Percentiles rank a stretch among this genome's conserved stretches.
These are phyloP conservation scores for Sinonovacula constricta DNA, from an alignment of 1,140 invertebrate genomes.

Conservation along the genomic window DNA sequence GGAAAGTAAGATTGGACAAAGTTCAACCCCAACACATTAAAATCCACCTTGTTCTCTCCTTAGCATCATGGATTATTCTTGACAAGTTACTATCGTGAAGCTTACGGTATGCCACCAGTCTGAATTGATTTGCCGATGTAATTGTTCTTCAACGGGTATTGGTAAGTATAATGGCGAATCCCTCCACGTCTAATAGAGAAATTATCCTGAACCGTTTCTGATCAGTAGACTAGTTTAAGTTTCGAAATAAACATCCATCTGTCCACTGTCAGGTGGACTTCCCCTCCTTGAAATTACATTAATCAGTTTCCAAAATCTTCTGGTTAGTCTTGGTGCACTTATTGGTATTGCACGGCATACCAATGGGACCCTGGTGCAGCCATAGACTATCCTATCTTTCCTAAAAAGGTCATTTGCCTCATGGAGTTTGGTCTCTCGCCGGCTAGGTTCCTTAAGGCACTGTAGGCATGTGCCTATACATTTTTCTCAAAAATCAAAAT, in stretches of 20 bases:
- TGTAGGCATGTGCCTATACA: too few species aligned
- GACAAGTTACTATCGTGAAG: conserved; percentile 17
- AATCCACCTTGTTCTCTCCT: background rate
- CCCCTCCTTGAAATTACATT: conserved; percentile 14
- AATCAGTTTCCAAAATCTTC: background rate
- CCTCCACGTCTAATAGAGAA: conserved; percentile 4
- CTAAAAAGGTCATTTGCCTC: conserved; percentile 15
- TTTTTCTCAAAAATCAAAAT: too few species aligned
- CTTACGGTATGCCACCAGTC: too few species aligned
- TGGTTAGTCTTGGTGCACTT: background rate
- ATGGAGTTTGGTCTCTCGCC: conserved; percentile 15
- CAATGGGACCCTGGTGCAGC: conserved; percentile 13
- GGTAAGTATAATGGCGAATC: background rate
- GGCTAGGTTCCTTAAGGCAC: too few species aligned
- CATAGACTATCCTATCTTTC: conserved; percentile 1
- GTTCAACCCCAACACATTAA: conserved; percentile 39
- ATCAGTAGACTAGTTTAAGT: background rate
- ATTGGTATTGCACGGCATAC: conserved; percentile 7
- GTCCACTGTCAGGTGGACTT: background rate
- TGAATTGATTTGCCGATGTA: conserved; percentile 37
- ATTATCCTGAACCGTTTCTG: conserved; percentile 14
- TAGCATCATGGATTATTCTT: conserved; percentile 14
- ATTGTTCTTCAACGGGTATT: conserved; percentile 11
- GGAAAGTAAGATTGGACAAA: conserved; percentile 24
- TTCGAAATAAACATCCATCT: conserved; percentile 9